Conservation (phyloP, 2,797 vertebrate species). For the Schizopygopsis pylzovi region DNA sequence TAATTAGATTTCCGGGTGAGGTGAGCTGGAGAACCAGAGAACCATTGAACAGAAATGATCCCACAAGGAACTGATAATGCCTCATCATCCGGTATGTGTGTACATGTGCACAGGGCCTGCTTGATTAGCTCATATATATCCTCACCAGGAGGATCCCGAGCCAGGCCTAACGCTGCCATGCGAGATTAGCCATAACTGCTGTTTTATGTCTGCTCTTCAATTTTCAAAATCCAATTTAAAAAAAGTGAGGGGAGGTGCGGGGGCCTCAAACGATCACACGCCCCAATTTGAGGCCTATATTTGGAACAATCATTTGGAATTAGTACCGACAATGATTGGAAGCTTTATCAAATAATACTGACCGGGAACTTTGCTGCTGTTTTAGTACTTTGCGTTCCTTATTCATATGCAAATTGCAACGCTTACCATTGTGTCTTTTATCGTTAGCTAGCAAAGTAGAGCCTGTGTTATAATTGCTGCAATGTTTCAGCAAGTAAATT, state of each 20-base stretch:
- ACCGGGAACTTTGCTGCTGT: constrained; percentile 32
- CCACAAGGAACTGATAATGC: constrained; percentile 26
- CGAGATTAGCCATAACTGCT: constrained; percentile 40
- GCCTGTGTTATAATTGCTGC: constrained; percentile 50
- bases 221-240: constrained; percentile 54
- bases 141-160: constrained; percentile 43
- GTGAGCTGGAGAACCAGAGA: constrained; percentile 20
- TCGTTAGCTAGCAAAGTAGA: constrained; percentile 40
- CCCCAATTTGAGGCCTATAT: constrained; percentile 24
- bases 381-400: constrained; percentile 38
- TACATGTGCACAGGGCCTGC: constrained; percentile 33
- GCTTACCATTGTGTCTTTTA: constrained; percentile 24
- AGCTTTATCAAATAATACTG: constrained; percentile 43
- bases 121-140: constrained; percentile 49
- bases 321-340: constrained; percentile 29
- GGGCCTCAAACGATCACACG: background rate
- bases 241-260: constrained; percentile 18
- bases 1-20: constrained; percentile 26
- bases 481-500: constrained; percentile 50
- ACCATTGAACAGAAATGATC: constrained; percentile 16
- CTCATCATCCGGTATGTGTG: constrained; percentile 34
- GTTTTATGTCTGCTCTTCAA: constrained; percentile 54
- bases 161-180: constrained; percentile 25
- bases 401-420: constrained; percentile 49
- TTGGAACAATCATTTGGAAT: constrained; percentile 51